A percentile compares a stretch with the other conserved stretches of the same genome.
Evolutionary conservation across 2,797 vertebrate species (phyloP).

Genomic region (Pseudocheirus occidentalis): DNA sequence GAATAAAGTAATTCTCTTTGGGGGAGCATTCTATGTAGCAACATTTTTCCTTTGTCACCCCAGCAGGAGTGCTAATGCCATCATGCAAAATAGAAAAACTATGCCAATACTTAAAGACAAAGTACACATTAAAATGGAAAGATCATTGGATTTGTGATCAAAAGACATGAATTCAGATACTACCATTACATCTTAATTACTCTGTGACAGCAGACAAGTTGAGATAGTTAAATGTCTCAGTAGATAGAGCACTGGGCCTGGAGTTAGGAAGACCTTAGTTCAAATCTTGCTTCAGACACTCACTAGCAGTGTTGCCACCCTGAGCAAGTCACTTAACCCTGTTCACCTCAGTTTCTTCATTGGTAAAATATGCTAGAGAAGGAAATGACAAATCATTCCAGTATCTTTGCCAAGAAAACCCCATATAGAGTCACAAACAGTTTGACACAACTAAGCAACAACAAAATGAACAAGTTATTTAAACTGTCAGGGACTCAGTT

Average conservation of each 20-base stretch:
- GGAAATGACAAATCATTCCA: background rate
- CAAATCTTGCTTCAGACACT: background rate
- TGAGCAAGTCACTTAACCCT: background rate
- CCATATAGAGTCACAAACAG: background rate
- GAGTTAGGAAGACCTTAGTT: background rate
- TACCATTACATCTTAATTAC: background rate
- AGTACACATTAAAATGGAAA: background rate
- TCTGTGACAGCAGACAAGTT: background rate
- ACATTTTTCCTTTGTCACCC: background rate
- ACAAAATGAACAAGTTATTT: background rate
- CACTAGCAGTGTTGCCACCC: background rate
- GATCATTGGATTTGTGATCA: background rate
- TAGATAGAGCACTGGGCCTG: no score
- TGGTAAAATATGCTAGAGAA: background rate
- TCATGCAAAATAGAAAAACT: background rate
- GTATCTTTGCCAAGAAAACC: background rate
- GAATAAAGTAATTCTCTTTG: background rate
- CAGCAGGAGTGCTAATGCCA: background rate
- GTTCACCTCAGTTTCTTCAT: background rate
- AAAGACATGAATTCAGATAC: background rate
- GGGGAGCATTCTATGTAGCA: background rate
- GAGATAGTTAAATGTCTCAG: no score
- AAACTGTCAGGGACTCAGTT: background rate
- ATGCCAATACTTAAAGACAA: background rate
- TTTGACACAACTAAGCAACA: background rate